Base-by-base conservation (phyloP, 2,888 invertebrate species). In the Acrobasis consociella region DNA sequence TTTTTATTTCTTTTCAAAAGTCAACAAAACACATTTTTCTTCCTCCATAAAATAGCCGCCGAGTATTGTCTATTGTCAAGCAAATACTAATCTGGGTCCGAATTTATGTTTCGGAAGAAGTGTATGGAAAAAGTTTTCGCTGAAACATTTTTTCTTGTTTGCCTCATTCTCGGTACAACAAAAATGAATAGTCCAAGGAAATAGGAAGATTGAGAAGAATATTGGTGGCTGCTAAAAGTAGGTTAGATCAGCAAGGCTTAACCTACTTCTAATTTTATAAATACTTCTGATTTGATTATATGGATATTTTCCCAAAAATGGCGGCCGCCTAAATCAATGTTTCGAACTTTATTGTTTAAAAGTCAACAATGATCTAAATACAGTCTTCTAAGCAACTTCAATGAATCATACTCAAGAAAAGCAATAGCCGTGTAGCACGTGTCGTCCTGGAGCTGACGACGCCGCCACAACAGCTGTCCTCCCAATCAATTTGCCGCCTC, bases 401-500 rank as follows among this genome's bases (percentile, higher is more conserved):
- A 46, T 46, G 46, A 11, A 46, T 46, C 13, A n/a, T 11, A n/a
- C 46, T 46, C 3, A 38, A 8, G 7, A 55, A n/a, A n/a, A 17
- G 39, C 31, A 17, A 52, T 38, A 62, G 56, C 62, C 49, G 51
- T 56, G 52, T 61, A 59, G n/a, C 51, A 50, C 17, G 56, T 67
- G 74, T 70, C 72, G 76, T 78, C 80, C 77, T 73, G 81, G 78
- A 75, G 82, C 80, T 78, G 82, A 80, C 78, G 77, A 69, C 69
- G 73, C 76, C 75, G 37, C 81, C 81, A 74, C 84, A 81, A 75
- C 91, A 91, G 90, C 89, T 91, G 91, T 77, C 82, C 80, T 69
- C 74, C 83, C 75, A 85, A 89, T 91, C 86, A 89, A 91, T 91
- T 87, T 88, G 78, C 71, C 37, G 65, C 74, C 78, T 81, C 83